Conservation (phyloP, 1,140 invertebrate species). For the Paraescarpia echinospica region DNA sequence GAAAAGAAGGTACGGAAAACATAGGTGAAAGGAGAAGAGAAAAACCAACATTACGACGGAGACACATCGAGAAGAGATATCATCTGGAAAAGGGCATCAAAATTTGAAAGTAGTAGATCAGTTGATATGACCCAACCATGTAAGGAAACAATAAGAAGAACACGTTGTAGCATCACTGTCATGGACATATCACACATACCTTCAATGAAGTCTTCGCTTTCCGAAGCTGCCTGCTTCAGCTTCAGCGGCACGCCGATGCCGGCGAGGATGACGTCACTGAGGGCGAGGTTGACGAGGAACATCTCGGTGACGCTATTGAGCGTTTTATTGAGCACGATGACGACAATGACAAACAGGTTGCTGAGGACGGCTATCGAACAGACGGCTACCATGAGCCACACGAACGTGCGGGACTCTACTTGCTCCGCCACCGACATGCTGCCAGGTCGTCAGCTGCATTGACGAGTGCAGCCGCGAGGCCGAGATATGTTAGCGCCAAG, state of each 20-base stretch:
- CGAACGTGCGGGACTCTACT: not conserved
- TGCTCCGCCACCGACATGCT: not conserved
- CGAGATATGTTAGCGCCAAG: not conserved
- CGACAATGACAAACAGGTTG: not conserved
- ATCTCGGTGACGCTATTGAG: not conserved
- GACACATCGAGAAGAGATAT: no score
- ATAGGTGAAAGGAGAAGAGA: no score
- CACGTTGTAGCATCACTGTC: no score
- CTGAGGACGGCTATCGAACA: not conserved
- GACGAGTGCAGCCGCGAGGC: not conserved
- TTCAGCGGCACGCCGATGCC: not conserved
- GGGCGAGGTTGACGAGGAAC: not conserved
- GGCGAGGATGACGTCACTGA: not conserved
- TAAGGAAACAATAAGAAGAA: no score
- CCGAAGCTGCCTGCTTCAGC: not conserved
- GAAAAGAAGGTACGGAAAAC: no score
- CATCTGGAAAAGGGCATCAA: no score
- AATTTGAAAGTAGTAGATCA: no score
- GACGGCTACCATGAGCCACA: not conserved
- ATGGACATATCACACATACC: not conserved
- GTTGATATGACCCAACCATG: no score
- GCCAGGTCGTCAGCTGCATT: not conserved
- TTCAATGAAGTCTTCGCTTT: not conserved
- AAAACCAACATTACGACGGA: no score
- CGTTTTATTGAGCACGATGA: not conserved